Evolutionary conservation across 2,888 invertebrate genomes (phyloP).

Genomic region (Myopa tessellatipennis): DNA sequence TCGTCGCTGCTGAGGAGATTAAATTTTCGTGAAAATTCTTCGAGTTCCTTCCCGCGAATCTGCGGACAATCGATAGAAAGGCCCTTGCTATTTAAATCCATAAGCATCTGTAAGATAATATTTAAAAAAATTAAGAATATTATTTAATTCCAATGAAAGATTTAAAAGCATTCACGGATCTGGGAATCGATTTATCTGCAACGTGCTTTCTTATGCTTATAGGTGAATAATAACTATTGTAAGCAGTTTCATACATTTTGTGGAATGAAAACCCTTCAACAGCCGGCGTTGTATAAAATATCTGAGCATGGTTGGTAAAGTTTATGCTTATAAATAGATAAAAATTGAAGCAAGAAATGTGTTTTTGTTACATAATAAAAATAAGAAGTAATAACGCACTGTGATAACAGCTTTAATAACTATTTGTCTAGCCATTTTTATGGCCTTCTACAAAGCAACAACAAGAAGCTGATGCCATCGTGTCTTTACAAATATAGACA

Average conservation of each 20-base stretch:
- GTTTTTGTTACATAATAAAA: background rate
- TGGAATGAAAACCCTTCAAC: no score
- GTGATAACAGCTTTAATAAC: background rate
- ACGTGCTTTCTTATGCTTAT: no score
- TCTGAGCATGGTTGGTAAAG: no score
- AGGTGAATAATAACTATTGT: no score
- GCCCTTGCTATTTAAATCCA: slow-evolving; percentile 89
- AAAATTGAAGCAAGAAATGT: background rate
- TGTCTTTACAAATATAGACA: slow-evolving; percentile 4
- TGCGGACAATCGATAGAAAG: slow-evolving; percentile 85
- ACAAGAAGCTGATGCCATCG: background rate
- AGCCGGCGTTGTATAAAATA: no score
- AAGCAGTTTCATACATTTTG: no score
- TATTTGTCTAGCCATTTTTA: background rate
- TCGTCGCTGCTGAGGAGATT: slow-evolving; percentile 81
- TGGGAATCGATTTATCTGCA: no score
- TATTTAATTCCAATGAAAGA: no score
- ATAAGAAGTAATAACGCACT: background rate
- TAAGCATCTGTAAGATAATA: slow-evolving; percentile 79
- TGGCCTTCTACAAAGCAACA: background rate
- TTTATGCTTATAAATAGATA: no score
- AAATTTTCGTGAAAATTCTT: slow-evolving; percentile 87
- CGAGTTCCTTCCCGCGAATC: slow-evolving; percentile 84
- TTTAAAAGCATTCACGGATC: no score
- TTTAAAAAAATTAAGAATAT: background rate